Evolutionary conservation across 2,797 vertebrate species (phyloP), one percentile per base, ranked within the genome.

Genomic region (Tauraco hartlaubi): DNA sequence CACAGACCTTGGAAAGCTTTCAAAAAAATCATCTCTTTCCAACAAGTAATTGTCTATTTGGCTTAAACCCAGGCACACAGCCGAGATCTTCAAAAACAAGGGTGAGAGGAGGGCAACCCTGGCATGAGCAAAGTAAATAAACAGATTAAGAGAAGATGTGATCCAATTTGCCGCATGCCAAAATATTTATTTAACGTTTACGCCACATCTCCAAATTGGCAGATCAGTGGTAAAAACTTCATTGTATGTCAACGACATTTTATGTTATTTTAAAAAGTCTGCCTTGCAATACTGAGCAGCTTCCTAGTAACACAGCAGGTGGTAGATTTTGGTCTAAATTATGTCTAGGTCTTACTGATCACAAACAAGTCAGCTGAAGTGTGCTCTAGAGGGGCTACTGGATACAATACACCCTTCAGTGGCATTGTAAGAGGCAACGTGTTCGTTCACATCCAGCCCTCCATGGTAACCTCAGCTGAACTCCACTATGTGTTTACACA

Each of bases 61-160:
- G 93, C 90, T 96, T 85, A 94, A 93, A 92, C 90, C 91, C 95
- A 97, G 96, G 74, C 84, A 95, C 54, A 96, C 79, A 96, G 87
- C 73, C 14, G 62, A 96, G 95, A 72, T 93, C 91, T 93, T 96
- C 76, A 97, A 71, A 93, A 97, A 85, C 94, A 90, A 68, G 73
- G 90, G 72, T 92, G 89, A 92, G 44, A 92, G 91, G 72, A 88
- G 90, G 93, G 95, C 80, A 96, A 94, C 52, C 80, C 67, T 95
- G 74, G 80, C 46, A 11, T 82, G 83, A 97, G 84, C 71, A 76
- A 95, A 93, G 91, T 96, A 97, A 97, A 91, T 88, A 96, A 94
- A 88, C 87, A 94, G 96, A 95, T 96, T 94, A 96, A 90, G 87
- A 90, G 90, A 90, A 88, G 88, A 97, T 73, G 79, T 63, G 82